Evolutionary conservation across 64 coral and sea anemone species (phyloP), one percentile per base, ranked within the genome.

Genomic region (Stichodactyla helianthus): DNA sequence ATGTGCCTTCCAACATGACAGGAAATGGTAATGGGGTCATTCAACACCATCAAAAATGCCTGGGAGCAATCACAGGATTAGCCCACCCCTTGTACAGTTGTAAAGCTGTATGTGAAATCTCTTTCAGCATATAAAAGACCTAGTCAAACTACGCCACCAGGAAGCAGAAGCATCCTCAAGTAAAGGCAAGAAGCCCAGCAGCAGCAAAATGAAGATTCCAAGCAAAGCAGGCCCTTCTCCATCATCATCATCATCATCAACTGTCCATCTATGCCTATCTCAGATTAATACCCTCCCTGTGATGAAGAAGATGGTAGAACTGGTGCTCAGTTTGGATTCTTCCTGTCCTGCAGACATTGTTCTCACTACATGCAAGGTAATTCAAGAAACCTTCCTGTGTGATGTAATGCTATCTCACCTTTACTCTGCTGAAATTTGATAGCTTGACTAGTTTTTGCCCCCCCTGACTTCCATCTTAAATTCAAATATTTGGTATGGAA

Each of bases 311-410:
- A 88, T 99, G 86, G 54, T 99, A 16, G 71, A 89, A 59, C 83
- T 99, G 23, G 78, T 99, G 5, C 90, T 97, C 55, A 93, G 82
- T 28, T 87, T 97, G 81, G 86, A 99, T 54, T 92, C 93, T 3
- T 60, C 88, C 4, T 99, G 93, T 56, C 83, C 77, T 77, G 96
- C 92, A 1, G 97, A 95, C 6, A 78, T 99, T 60, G 94, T 99
- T 71, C 86, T 99, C 20, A 89, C 91, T 63, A 63, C 89, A 22
- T 99, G 97, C 86, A 99, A 99, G 97, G 97, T 93, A 88, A 44
- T 44, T 44, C 4, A 44, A 44, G 35, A 44, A 44, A 44, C 35
- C 35, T 44, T 3, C 35, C 35, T 44, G 35, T 2, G 35, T 44
- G 35, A 44, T 44, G 35, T 44, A 44, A 44, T 44, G 35, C 35